Evolutionary conservation across 2,113 vertebrate genomes (phyloP), one percentile per base, ranked within the genome.

Genomic region (Centropristis striata): DNA sequence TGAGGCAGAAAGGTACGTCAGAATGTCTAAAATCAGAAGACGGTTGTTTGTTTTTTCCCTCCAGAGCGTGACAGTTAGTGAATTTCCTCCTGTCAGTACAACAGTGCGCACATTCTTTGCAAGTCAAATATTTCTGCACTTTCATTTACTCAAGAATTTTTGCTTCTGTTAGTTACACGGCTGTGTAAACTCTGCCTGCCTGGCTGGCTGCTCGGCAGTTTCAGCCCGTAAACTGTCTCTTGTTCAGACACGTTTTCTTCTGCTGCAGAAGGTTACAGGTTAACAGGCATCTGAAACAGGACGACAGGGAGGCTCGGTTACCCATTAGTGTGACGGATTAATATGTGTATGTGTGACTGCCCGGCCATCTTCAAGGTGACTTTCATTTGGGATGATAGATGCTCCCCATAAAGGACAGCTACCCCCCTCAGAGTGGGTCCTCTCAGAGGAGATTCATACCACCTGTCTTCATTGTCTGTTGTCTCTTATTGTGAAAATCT

Each of bases 1-100:
- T 83, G 50, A 90, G 71, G 88, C 92, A 63, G 86, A 92, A 86
- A 94, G 94, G 94, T 94, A 94, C 14, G 93, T 89, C 61, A 68
- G 4, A 21, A 21, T 12, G 13, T 67, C 53, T 60, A 44, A 18
- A 61, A 14, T 16, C 16, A 57, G 32, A n/a, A 7, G 5, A 36
- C 0, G 8, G 28, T 20, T 47, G 55, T 79, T 78, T 70, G 7
- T 23, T 46, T 55, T 74, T 41, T 47, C 60, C n/a, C 16, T 16
- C 1, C 0, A 23, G 44, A 58, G 49, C 37, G 47, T 65, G 78
- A 64, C 71, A 63, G 63, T 82, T 37, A 16, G 57, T 42, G 37
- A 58, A n/a, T 71, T 79, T 76, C 27, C 49, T 66, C 41, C 25
- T 41, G 23, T 72, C 23, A 5, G 23, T 5, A 23, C 8, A 57